Evolutionary conservation across 1,140 invertebrate genomes (phyloP), one percentile per base, ranked within the genome.

Genomic region (Drosophila leontia): DNA sequence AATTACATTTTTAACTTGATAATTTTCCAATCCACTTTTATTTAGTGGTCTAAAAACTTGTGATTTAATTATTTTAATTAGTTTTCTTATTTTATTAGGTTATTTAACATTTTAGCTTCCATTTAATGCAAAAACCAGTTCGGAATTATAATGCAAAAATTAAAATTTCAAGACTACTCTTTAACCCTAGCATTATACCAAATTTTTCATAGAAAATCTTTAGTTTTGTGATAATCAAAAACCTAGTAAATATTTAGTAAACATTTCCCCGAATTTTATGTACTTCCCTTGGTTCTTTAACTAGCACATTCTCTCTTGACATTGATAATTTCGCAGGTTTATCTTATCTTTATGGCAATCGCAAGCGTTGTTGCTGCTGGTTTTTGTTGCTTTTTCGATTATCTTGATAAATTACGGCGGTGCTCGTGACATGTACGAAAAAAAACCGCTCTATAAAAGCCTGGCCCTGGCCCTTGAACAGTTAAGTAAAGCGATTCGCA

Each of bases 381-480:
- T 72, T 71, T 32, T 57, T 62, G 53, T 50, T 59, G 19, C 57
- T 39, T 39, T 29, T 57, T 64, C 85, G 83, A 87, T 87, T 87
- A 87, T 87, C 84, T 88, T 88, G 85, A 88, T 80, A 90, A 84
- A 81, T 90, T 84, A 88, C 74, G 80, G 55, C 72, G 51, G 72
- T 32, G 65, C 84, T 88, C 84, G 84, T 88, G 84, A 88, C 85
- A 90, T 39, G 19, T 56, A 60, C 50, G 58, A 13, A 7, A 23
- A 47, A 75, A 59, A 34, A 37, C 48, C 42, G 50, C 51, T 53
- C 12, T n/a, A 55, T 61, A 60, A 37, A 29, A 19, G 32, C n/a
- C 5, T 35, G 55, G 19, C 59, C 59, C 29, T 44, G 48, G 53
- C 37, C 69, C 53, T 72, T 59, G 39, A 34, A 62, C 59, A 55